These are phyloP conservation scores for Melanostoma mellinum DNA, from an alignment of 2,888 invertebrate genomes.

Conservation along the genomic window DNA sequence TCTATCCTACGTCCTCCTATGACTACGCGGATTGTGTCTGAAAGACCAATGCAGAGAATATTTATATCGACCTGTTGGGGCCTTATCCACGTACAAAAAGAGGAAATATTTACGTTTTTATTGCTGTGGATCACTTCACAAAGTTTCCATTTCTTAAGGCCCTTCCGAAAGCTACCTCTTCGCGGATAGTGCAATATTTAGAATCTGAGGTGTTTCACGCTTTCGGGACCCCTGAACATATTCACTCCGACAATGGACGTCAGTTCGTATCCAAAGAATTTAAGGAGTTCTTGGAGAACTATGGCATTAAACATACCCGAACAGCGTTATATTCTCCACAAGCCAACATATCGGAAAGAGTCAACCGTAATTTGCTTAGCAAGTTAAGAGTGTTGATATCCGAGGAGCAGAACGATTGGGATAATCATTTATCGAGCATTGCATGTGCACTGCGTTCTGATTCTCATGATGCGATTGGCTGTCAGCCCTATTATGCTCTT, in stretches of 20 bases:
- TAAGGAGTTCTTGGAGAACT: conserved; percentile 41
- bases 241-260: conserved; percentile 74
- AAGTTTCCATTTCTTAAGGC: conserved; percentile 45
- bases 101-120: conserved; percentile 28
- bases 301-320: conserved; percentile 52
- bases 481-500: conserved; percentile 25
- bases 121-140: conserved; percentile 38
- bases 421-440: conserved; percentile 2
- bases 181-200: neutral
- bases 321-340: conserved; percentile 77
- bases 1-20: no score
- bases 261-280: conserved; percentile 66
- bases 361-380: conserved; percentile 75
- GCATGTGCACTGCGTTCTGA: conserved; percentile 20
- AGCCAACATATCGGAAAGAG: conserved; percentile 76
- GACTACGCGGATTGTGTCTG: no score
- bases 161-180: conserved; percentile 12
- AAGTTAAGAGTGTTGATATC: conserved; percentile 63
- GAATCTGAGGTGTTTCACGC: conserved; percentile 67
- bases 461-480: conserved; percentile 11
- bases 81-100: conserved; percentile 42
- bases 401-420: conserved; percentile 18
- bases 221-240: conserved; percentile 73
- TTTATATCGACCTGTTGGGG: conserved; percentile 53
- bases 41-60: neutral